Evolutionary conservation across 2,797 vertebrate species (phyloP).

Genomic region (Cirrhinus molitorella): DNA sequence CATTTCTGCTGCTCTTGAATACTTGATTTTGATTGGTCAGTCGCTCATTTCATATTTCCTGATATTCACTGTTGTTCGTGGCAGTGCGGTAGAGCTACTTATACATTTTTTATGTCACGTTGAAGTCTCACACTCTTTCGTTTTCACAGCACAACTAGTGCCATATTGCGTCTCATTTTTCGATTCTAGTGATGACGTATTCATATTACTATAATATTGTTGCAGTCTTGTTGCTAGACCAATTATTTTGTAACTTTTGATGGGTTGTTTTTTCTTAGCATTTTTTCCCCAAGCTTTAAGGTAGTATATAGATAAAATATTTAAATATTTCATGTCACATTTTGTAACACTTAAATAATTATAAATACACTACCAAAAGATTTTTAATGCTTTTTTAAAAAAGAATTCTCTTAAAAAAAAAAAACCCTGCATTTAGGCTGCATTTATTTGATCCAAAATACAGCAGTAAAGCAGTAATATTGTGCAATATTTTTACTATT

Average conservation of each 20-base stretch:
- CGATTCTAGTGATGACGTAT: no score
- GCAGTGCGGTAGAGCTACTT: not conserved
- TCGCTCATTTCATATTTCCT: not conserved
- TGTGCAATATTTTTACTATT: no score
- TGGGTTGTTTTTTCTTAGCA: not conserved
- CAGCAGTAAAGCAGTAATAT: no score
- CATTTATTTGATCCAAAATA: no score
- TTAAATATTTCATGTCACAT: not conserved
- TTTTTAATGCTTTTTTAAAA: no score
- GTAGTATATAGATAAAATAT: not conserved
- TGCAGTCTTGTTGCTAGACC: not conserved
- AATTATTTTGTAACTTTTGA: not conserved
- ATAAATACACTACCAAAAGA: no score
- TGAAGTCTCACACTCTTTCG: not conserved
- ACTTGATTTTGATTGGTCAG: not conserved
- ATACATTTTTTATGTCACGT: no score
- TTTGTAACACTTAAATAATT: no score
- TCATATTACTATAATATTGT: constrained; percentile 4
- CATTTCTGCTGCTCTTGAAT: not conserved
- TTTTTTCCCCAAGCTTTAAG: not conserved
- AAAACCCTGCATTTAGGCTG: no score
- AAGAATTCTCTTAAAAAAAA: no score
- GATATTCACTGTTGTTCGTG: not conserved
- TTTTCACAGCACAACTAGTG: not conserved
- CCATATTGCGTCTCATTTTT: no score